Percentiles rank a stretch among this genome's conserved stretches.
phyloP scores from a whole-genome alignment of 2,797 vertebrate species.

The Sebastes hubbsi region DNA sequence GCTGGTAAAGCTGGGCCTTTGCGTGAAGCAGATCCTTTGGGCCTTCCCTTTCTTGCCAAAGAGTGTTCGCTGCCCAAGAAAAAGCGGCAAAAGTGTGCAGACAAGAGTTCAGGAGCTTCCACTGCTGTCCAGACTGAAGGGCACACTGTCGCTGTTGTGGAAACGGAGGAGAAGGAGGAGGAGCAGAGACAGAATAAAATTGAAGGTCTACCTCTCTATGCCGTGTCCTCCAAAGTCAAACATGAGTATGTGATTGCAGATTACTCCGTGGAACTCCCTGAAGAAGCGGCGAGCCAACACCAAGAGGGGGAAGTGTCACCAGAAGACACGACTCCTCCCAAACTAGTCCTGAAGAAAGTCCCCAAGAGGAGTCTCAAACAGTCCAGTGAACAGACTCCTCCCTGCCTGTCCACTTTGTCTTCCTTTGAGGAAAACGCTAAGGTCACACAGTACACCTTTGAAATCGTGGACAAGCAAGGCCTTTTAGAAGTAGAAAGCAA shows the following conservation, averaged over 20 bases:
- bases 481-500: slow-evolving; percentile 91
- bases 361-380: slow-evolving; percentile 91
- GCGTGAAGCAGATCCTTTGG: slow-evolving; percentile 84
- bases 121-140: slow-evolving; percentile 69
- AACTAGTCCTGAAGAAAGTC: slow-evolving; percentile 96
- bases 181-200: slow-evolving; percentile 89
- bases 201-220: slow-evolving; percentile 91
- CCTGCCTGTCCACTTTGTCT: slow-evolving; percentile 89
- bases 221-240: slow-evolving; percentile 94
- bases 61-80: slow-evolving; percentile 96
- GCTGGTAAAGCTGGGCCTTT: slow-evolving; percentile 88
- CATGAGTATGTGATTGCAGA: slow-evolving; percentile 96
- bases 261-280: slow-evolving; percentile 93
- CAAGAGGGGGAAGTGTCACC: slow-evolving; percentile 85
- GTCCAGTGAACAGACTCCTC: slow-evolving; percentile 84
- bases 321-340: slow-evolving; percentile 90
- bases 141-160: slow-evolving; percentile 27
- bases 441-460: slow-evolving; percentile 94
- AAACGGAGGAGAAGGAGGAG: slow-evolving; percentile 82
- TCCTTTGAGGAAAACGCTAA: slow-evolving; percentile 92
- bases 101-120: slow-evolving; percentile 80
- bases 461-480: slow-evolving; percentile 96
- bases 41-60: slow-evolving; percentile 88
- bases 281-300: slow-evolving; percentile 84
- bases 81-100: slow-evolving; percentile 91